Percentiles rank a stretch among this genome's conserved stretches.
Evolutionary conservation across 2,888 invertebrate genomes (phyloP).

Genomic region (Gerris lacustris): DNA sequence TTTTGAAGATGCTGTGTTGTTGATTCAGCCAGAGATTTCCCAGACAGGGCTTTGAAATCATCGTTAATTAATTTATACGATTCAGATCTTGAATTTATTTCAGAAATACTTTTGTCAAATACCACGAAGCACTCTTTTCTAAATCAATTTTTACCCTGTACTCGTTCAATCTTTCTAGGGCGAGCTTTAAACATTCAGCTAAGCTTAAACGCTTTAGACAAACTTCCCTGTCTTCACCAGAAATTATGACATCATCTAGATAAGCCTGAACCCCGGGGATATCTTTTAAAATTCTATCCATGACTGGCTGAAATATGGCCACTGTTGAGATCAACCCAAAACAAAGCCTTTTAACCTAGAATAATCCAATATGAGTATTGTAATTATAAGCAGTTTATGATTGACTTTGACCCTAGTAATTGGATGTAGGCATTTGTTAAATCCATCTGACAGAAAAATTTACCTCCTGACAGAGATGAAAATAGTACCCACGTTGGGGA

Average conservation of each 20-base stretch:
- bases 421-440: not conserved
- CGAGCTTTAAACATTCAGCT: no score
- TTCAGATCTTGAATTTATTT: no score
- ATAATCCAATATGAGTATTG: not conserved
- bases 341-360: not conserved
- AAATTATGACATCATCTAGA: constrained; percentile 7
- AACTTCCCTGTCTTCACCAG: constrained; percentile 4
- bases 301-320: not conserved
- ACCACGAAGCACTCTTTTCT: not conserved
- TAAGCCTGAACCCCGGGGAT: constrained; percentile 10
- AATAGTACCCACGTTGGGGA: not conserved
- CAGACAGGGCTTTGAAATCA: no score
- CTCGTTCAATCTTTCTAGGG: constrained; percentile 5
- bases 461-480: not conserved
- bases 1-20: no score
- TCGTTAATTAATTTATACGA: no score
- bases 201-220: not conserved
- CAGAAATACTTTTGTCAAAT: no score
- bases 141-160: constrained; percentile 11
- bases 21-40: no score
- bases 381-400: not conserved
- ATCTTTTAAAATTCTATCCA: not conserved
- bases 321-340: not conserved
- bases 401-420: not conserved
- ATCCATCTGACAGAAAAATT: not conserved